Percentiles rank a stretch among this genome's conserved stretches.
phyloP scores from a whole-genome alignment of 2,797 vertebrate genomes.

The Phataginus tricuspis region DNA sequence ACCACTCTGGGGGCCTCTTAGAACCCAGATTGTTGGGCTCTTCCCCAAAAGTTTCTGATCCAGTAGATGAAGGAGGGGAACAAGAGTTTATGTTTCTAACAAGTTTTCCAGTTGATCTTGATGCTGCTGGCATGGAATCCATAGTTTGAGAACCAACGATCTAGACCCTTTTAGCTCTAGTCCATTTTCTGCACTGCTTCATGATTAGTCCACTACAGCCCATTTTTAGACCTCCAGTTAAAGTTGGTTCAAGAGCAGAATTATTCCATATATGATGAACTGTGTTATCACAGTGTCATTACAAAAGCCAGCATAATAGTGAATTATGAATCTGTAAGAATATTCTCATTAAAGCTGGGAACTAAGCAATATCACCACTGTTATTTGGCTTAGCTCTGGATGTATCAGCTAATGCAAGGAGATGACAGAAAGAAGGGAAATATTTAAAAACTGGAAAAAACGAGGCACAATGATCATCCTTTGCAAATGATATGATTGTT shows the following conservation, averaged over 20 bases:
- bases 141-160: not conserved
- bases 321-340: not conserved
- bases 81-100: not conserved
- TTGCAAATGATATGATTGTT: not conserved
- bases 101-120: not conserved
- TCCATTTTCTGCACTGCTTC: not conserved
- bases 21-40: not conserved
- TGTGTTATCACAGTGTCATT: not conserved
- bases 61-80: not conserved
- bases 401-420: not conserved
- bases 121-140: not conserved
- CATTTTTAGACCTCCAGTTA: not conserved
- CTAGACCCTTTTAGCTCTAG: not conserved
- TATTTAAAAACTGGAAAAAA: not conserved
- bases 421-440: not conserved
- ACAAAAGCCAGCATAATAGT: not conserved
- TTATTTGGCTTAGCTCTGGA: not conserved
- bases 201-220: not conserved
- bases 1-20: not conserved
- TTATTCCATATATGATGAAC: not conserved
- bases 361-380: not conserved
- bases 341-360: not conserved
- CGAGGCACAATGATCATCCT: not conserved
- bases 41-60: not conserved
- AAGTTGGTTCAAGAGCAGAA: not conserved